Evolutionary conservation across 2,888 invertebrate species (phyloP).

Genomic region (Xestia sexstrigata): DNA sequence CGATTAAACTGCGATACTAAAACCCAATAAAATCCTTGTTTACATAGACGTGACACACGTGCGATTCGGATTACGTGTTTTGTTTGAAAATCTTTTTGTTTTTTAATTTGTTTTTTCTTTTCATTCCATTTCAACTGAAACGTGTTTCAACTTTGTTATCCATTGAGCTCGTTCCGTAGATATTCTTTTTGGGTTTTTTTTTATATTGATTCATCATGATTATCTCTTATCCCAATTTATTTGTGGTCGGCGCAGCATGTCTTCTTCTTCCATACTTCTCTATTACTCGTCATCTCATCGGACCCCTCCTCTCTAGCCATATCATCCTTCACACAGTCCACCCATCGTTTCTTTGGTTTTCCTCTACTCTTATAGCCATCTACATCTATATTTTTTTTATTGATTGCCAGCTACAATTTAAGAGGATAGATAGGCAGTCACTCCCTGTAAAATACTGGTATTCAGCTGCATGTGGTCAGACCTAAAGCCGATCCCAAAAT

Average conservation of each 20-base stretch:
- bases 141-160: conserved; percentile 10
- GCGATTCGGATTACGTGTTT: neutral
- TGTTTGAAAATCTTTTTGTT: neutral
- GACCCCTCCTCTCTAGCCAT: too few species aligned
- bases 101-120: neutral
- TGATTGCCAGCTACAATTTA: neutral
- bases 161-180: neutral
- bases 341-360: too few species aligned
- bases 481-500: too few species aligned
- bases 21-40: neutral
- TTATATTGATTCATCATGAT: too few species aligned
- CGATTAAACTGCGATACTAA: neutral
- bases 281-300: too few species aligned
- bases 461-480: too few species aligned
- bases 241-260: too few species aligned
- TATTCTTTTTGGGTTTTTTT: neutral
- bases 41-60: neutral
- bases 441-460: too few species aligned
- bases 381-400: neutral
- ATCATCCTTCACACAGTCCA: too few species aligned
- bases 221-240: too few species aligned
- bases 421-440: neutral
- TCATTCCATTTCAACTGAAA: neutral
- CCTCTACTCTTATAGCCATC: too few species aligned
- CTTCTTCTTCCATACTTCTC: too few species aligned